phyloP scores from a whole-genome alignment of 2,797 vertebrate genomes.

The Microctenopoma steveboyesi region DNA sequence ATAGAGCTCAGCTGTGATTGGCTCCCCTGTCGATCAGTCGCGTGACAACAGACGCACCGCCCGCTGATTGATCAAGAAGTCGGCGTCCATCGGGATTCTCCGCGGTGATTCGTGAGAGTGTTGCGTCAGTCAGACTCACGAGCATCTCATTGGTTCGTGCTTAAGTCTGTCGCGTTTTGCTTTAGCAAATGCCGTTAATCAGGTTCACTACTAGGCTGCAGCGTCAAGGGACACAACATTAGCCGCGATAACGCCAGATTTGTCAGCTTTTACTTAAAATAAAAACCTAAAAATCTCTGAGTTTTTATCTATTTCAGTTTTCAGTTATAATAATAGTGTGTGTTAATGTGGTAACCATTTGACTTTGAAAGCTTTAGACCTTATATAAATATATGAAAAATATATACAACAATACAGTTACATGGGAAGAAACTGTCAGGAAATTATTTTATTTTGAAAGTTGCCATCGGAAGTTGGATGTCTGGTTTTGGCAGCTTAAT shows the following conservation, averaged over 20 bases:
- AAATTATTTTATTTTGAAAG: conserved; percentile 44
- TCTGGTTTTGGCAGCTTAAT: background rate
- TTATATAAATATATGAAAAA: background rate
- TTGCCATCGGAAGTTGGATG: background rate
- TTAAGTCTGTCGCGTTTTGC: conserved; percentile 12
- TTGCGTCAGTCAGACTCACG: conserved; percentile 22
- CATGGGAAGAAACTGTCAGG: too few relatives aligned
- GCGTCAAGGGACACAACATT: background rate
- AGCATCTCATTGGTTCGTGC: conserved; percentile 55
- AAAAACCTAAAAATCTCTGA: background rate
- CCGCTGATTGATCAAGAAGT: conserved; percentile 55
- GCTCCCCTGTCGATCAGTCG: conserved; percentile 13
- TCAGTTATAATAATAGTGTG: too few relatives aligned
- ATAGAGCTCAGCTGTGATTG: conserved; percentile 26
- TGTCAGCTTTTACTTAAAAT: background rate
- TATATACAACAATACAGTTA: too few relatives aligned
- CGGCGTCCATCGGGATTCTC: background rate
- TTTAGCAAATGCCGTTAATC: conserved; percentile 50
- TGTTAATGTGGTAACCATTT: too few relatives aligned
- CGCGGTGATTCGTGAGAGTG: conserved; percentile 41
- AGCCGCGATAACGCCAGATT: background rate
- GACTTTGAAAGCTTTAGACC: too few relatives aligned
- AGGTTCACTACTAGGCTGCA: conserved; percentile 21
- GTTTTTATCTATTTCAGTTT: too few relatives aligned
- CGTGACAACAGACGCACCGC: conserved; percentile 62